Base-by-base conservation (phyloP, 2,888 invertebrate genomes). In the Philonicus albiceps region DNA sequence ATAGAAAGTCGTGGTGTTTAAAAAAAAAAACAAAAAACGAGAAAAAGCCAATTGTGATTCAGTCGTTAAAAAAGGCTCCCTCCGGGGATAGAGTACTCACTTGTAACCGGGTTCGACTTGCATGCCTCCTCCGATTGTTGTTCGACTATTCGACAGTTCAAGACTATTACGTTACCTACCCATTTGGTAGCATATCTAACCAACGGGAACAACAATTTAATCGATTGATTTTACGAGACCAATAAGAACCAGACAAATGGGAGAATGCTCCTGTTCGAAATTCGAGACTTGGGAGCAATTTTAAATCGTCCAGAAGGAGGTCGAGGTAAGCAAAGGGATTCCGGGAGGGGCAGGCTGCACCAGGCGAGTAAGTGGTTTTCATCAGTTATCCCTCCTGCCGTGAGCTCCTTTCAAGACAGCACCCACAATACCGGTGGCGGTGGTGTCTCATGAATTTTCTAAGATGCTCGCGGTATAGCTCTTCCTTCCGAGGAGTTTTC, bases 61-160 rank as follows among this genome's bases (percentile, higher is more conserved):
- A 78, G 27, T 78, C 78, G 78, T 78, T 78, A 78, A 49, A 76
- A 78, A 49, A 78, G 49, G 37, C 78, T 78, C 78, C 40, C n/a
- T n/a, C n/a, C 13, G 43, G 49, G 78, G 49, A 78, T 49, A 11
- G 22, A 78, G 78, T n/a, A n/a, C n/a, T 49, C 49, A 27, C 43
- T 78, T 43, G 49, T 49, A 37, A 64, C 43, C 27, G 6, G 49
- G 1, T 30, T 27, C 16, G 43, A 19, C 43, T 78, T 43, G 43
- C 34, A 78, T 78, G 78, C 49, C 78, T 78, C 30, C 40, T 49
- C 31, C 78, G 78, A 6, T 49, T 78, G 30, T 78, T 64, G 30
- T 43, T 40, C 78, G 22, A 27, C 27, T 64, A 27, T 64, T 64
- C 37, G 37, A 37, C 11, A 37, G 43, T 43, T 37, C 78, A n/a